These are phyloP conservation scores for Drosophila varians DNA, from an alignment of 1,140 invertebrate species.

Conservation along the genomic window DNA sequence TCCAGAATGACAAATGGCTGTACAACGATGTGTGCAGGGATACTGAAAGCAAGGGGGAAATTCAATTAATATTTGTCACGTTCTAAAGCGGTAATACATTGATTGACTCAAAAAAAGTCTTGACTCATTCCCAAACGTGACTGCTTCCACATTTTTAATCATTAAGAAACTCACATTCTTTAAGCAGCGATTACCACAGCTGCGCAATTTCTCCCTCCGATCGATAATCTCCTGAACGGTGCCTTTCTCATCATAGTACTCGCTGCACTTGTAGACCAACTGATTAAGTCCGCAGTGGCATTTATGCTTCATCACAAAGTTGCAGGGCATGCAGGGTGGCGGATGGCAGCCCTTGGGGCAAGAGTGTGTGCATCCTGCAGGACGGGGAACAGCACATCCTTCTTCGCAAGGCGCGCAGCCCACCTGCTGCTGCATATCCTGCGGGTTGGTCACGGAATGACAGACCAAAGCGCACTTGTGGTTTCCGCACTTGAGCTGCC, in stretches of 20 bases:
- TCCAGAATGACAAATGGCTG: conserved; percentile 90
- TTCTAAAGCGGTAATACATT: background rate
- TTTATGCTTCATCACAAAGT: conserved; percentile 87
- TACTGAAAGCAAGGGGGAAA: conserved; percentile 84
- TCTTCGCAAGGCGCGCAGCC: conserved; percentile 90
- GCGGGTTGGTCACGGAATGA: conserved; percentile 86
- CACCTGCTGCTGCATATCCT: conserved; percentile 79
- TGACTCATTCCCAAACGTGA: background rate
- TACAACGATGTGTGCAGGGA: conserved; percentile 91
- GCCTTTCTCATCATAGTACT: conserved; percentile 85
- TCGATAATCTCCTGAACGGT: conserved; percentile 84
- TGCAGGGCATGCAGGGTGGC: conserved; percentile 88
- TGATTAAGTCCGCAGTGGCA: conserved; percentile 93
- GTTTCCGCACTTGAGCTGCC: conserved; percentile 87
- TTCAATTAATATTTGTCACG: background rate
- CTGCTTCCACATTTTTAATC: background rate
- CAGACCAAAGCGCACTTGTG: conserved; percentile 91
- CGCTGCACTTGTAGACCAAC: conserved; percentile 89
- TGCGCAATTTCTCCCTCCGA: conserved; percentile 51
- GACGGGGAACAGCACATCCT: conserved; percentile 88
- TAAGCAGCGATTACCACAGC: conserved; percentile 90
- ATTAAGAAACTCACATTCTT: conserved; percentile 87
- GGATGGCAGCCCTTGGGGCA: conserved; percentile 92
- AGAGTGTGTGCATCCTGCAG: conserved; percentile 90
- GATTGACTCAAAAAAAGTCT: background rate